These are phyloP conservation scores for Brachionus rotundiformis DNA, from an alignment of 1,140 invertebrate genomes.

Conservation along the genomic window DNA sequence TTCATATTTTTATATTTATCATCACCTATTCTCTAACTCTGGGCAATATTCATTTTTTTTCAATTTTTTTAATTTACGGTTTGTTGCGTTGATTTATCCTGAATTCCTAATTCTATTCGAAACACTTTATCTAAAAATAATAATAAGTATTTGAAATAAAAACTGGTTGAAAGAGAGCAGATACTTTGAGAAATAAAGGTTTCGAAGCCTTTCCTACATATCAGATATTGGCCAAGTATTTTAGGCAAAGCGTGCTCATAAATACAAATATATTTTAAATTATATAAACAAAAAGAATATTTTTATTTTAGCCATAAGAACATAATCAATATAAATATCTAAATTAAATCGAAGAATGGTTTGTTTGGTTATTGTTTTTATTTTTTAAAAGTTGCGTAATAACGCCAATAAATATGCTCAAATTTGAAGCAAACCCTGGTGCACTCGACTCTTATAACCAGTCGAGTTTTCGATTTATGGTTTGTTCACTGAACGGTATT, in stretches of 20 bases:
- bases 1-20: no score
- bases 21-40: no score
- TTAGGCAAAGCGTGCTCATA: background rate
- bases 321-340: slow-evolving; percentile 1
- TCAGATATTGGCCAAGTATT: background rate
- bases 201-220: background rate
- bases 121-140: background rate
- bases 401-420: background rate
- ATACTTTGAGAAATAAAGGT: background rate
- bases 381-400: background rate
- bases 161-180: background rate
- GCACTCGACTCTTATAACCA: background rate
- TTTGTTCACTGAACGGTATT: slow-evolving; percentile 9
- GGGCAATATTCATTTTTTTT: no score
- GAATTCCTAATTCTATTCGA: background rate
- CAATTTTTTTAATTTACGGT: no score
- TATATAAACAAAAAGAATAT: slow-evolving; percentile 26
- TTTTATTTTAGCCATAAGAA: background rate
- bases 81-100: background rate
- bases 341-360: background rate
- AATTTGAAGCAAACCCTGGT: background rate
- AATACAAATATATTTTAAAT: slow-evolving; percentile 24
- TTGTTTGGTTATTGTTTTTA: slow-evolving; percentile 13
- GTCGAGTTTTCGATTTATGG: background rate
- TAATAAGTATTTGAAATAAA: background rate